These are phyloP conservation scores for Tyrophagus putrescentiae DNA, from an alignment of 1,140 invertebrate species.

Conservation along the genomic window DNA sequence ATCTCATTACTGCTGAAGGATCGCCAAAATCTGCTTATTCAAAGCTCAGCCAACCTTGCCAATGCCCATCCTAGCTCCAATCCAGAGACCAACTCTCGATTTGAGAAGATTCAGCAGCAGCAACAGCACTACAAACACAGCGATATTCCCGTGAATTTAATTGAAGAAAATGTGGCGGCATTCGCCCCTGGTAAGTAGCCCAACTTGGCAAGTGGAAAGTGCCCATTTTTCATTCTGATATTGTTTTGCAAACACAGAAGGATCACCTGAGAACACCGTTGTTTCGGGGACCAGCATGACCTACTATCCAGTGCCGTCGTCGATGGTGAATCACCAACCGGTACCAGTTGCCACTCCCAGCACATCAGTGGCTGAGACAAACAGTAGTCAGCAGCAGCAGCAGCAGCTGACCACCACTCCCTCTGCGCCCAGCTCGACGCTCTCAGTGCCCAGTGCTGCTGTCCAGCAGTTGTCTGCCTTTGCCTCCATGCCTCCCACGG, in stretches of 20 bases:
- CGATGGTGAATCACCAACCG: not conserved
- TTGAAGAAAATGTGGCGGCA: constrained; percentile 2
- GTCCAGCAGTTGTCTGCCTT: not conserved
- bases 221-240: not conserved
- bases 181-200: constrained; percentile 9
- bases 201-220: not conserved
- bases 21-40: constrained; percentile 31
- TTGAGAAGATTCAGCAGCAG: constrained; percentile 17
- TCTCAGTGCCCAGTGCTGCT: not conserved
- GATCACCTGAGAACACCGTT: constrained; percentile 17
- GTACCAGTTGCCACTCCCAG: not conserved
- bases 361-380: not conserved
- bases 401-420: not conserved
- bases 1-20: constrained; percentile 49
- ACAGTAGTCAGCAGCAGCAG: not conserved
- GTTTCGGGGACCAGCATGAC: not conserved
- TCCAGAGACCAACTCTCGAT: not conserved
- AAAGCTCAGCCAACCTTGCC: constrained; percentile 25
- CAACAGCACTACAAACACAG: constrained; percentile 18
- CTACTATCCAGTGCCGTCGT: not conserved
- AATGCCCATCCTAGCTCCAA: constrained; percentile 13
- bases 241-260: not conserved
- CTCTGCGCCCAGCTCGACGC: constrained; percentile 1
- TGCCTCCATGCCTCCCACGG: not conserved
- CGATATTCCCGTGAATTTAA: constrained; percentile 11